Evolutionary conservation across 2,113 vertebrate genomes (phyloP).

Genomic region (Saguinus imperator): DNA sequence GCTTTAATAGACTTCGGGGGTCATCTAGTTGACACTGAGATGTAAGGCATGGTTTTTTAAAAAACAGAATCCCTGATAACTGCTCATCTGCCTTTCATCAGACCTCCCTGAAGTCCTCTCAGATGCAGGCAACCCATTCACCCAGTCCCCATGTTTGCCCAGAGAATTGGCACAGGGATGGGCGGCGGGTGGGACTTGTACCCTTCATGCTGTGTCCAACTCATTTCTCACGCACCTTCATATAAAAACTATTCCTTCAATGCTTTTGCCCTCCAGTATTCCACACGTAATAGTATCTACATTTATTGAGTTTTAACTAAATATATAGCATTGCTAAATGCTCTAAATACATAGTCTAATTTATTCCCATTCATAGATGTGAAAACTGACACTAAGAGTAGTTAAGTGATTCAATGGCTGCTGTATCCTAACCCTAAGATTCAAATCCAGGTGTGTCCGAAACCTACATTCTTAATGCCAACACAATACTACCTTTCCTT

Average conservation of each 20-base stretch:
- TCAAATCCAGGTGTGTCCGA: not conserved
- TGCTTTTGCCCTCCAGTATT: not conserved
- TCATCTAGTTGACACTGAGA: not conserved
- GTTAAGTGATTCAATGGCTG: not conserved
- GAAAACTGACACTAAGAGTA: not conserved
- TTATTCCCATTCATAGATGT: not conserved
- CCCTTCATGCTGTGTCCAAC: not conserved
- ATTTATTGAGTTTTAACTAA: not conserved
- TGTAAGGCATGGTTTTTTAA: not conserved
- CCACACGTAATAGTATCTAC: not conserved
- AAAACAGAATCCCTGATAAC: not conserved
- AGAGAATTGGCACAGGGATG: not conserved
- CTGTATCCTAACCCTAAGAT: not conserved
- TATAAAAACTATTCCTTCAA: not conserved
- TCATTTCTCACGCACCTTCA: too few species aligned
- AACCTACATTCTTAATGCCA: not conserved
- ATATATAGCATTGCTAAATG: not conserved
- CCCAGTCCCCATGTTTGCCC: not conserved
- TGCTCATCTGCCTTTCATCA: not conserved
- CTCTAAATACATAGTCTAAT: not conserved
- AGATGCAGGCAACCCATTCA: not conserved
- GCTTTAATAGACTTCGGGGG: not conserved
- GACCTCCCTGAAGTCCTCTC: not conserved
- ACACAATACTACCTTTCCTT: not conserved
- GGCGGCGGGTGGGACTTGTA: accelerated